Evolutionary conservation across 2,797 vertebrate species (phyloP).

Genomic region (Myiotriccus ornatus): DNA sequence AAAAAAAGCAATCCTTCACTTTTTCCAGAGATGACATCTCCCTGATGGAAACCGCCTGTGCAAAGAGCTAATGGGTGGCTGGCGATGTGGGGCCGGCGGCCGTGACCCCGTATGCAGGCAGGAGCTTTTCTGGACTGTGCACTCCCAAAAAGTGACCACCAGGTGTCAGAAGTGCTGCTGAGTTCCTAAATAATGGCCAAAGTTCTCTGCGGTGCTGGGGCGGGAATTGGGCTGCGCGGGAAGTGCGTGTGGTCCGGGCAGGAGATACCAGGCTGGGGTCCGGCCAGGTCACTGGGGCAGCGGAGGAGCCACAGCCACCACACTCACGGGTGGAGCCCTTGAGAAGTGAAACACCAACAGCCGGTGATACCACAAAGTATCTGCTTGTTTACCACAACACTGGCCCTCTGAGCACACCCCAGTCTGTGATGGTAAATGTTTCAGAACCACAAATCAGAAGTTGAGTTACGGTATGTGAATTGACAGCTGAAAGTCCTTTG

Average conservation of each 20-base stretch:
- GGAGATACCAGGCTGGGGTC: background rate
- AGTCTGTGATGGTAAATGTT: background rate
- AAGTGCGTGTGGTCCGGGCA: background rate
- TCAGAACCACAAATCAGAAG: background rate
- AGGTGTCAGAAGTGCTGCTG: conserved; percentile 83
- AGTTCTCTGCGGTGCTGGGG: background rate
- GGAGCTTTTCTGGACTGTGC: conserved; percentile 49
- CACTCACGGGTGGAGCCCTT: background rate
- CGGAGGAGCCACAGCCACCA: background rate
- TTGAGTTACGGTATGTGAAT: rapidly evolving
- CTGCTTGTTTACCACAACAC: background rate
- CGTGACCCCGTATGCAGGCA: conserved; percentile 76
- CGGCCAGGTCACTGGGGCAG: background rate
- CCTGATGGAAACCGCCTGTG: background rate
- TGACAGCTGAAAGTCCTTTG: background rate
- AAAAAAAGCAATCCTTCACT: background rate
- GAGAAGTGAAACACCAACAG: background rate
- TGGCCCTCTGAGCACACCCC: background rate
- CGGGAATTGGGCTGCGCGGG: background rate
- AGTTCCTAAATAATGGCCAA: background rate
- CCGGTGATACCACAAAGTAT: background rate
- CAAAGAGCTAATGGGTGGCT: conserved; percentile 8
- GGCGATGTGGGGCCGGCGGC: conserved; percentile 42
- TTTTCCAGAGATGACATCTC: background rate
- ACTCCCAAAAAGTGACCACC: conserved; percentile 72